Evolutionary conservation across 2,888 invertebrate species (phyloP).

Genomic region (Agrochola lota): DNA sequence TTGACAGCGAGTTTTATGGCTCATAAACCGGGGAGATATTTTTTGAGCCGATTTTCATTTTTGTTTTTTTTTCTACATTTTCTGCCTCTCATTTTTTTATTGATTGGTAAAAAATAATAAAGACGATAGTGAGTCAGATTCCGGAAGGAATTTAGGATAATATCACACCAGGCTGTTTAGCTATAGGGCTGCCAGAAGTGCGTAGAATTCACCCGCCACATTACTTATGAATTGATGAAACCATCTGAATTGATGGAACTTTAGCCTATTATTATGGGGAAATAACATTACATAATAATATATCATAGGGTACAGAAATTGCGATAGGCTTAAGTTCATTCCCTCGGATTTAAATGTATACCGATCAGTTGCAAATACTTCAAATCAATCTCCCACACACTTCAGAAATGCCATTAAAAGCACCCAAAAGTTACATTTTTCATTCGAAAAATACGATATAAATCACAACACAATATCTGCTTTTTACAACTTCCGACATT

Average conservation of each 20-base stretch:
- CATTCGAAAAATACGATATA: slow-evolving; percentile 30
- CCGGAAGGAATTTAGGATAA: neutral
- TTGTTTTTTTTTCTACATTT: slow-evolving; percentile 15
- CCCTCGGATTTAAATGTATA: slow-evolving; percentile 14
- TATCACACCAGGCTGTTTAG: neutral
- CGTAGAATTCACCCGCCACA: neutral
- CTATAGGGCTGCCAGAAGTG: neutral
- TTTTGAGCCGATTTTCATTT: neutral
- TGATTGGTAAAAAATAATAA: too few species aligned
- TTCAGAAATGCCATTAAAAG: slow-evolving; percentile 26
- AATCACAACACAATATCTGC: slow-evolving; percentile 41
- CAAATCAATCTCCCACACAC: slow-evolving; percentile 19
- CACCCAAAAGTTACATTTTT: slow-evolving; percentile 26
- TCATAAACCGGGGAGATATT: neutral
- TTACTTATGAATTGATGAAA: neutral
- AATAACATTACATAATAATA: too few species aligned
- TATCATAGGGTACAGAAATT: neutral
- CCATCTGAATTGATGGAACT: neutral
- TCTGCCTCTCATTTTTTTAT: neutral
- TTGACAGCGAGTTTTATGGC: slow-evolving; percentile 58
- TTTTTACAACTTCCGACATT: slow-evolving; percentile 46
- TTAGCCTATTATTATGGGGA: neutral
- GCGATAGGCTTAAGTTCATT: too few species aligned
- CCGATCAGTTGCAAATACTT: neutral
- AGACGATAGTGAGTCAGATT: neutral